Evolutionary conservation across 2,113 vertebrate species (phyloP).

Genomic region (Eudyptes chrysolophus): DNA sequence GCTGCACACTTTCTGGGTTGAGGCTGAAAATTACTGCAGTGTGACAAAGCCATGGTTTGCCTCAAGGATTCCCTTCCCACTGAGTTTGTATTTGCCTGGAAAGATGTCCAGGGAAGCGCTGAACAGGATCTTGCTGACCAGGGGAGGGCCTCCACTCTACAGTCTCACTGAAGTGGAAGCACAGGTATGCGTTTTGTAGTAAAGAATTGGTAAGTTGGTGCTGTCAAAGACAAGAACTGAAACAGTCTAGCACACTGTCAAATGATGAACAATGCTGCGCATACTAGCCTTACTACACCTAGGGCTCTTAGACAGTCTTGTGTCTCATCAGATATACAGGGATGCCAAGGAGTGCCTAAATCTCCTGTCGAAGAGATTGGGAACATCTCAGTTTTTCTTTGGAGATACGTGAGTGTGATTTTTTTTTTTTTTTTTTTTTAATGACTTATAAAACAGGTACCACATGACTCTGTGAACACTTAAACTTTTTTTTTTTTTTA

Average conservation of each 20-base stretch:
- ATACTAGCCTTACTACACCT: neutral
- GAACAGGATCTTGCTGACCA: conserved; percentile 90
- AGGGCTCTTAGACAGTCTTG: conserved; percentile 38
- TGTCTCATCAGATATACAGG: conserved; percentile 88
- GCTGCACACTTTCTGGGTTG: conserved; percentile 99
- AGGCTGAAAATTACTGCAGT: conserved; percentile 91
- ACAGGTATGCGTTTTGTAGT: conserved; percentile 75
- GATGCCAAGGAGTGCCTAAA: conserved; percentile 98
- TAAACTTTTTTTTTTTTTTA: neutral
- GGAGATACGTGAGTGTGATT: conserved; percentile 86
- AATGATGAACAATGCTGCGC: neutral
- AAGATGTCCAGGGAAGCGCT: conserved; percentile 84
- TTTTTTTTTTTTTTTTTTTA: neutral
- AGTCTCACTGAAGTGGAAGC: conserved; percentile 90
- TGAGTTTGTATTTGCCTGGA: conserved; percentile 88
- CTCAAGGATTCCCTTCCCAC: conserved; percentile 89
- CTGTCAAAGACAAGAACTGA: neutral
- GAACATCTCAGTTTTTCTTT: conserved; percentile 91
- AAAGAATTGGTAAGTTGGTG: neutral
- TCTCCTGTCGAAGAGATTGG: conserved; percentile 92
- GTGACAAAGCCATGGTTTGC: conserved; percentile 95
- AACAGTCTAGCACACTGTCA: neutral
- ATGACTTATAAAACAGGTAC: neutral
- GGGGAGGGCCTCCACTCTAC: conserved; percentile 84
- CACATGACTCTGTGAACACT: neutral